phyloP scores from a whole-genome alignment of 2,888 invertebrate genomes.

The Criorhina ranunculi region DNA sequence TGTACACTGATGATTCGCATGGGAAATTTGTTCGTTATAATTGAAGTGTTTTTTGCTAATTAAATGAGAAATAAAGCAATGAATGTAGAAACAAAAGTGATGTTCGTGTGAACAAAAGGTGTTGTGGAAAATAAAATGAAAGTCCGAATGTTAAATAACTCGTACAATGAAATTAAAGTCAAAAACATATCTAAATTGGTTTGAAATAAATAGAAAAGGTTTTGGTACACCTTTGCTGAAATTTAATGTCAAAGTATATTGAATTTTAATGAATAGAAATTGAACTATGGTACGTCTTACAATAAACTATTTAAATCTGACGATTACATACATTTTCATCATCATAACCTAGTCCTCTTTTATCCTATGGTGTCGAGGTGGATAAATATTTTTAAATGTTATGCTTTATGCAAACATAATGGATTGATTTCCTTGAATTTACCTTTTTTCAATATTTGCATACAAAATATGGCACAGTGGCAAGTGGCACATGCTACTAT shows the following conservation, averaged over 20 bases:
- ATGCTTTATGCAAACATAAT: too few relatives aligned
- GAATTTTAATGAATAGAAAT: too few relatives aligned
- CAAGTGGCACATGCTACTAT: too few relatives aligned
- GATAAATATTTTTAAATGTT: too few relatives aligned
- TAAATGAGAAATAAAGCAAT: slow-evolving; percentile 6
- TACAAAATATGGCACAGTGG: too few relatives aligned
- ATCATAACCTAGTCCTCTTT: too few relatives aligned
- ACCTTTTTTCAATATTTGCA: too few relatives aligned
- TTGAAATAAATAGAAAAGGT: neutral
- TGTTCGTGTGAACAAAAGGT: neutral
- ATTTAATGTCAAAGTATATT: too few relatives aligned
- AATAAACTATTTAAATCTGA: neutral
- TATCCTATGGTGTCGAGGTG: too few relatives aligned
- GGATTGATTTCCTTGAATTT: too few relatives aligned
- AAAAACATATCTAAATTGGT: neutral
- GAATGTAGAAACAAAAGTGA: neutral
- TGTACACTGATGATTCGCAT: slow-evolving; percentile 4
- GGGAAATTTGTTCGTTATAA: slow-evolving; percentile 8
- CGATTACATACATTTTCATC: too few relatives aligned
- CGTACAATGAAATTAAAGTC: neutral
- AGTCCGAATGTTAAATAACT: neutral
- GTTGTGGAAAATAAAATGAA: neutral
- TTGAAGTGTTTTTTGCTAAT: slow-evolving; percentile 31
- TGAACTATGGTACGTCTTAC: neutral
- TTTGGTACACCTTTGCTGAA: too few relatives aligned